Evolutionary conservation across 2,797 vertebrate genomes (phyloP), one percentile per base, ranked within the genome.

Genomic region (Dryobates pubescens): DNA sequence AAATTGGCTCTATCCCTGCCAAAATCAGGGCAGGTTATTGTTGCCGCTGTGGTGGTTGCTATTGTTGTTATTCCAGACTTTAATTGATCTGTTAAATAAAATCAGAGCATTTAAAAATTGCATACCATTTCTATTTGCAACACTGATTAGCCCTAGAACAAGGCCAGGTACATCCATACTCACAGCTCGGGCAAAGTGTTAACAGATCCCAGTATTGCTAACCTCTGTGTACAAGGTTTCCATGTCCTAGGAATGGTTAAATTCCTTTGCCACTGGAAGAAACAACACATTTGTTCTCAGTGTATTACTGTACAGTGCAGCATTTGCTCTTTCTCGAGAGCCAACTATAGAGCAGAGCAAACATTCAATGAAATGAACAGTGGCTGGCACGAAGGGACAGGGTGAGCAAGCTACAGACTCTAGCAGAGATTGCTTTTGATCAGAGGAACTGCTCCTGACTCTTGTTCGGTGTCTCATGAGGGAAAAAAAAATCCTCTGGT

Each of bases 401-500:
- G 89, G 84, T 89, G 92, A 96, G 88, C 58, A 57, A 89, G 76
- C 77, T 4, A 2, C 82, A 94, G 89, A 88, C 49, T 89, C 49
- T 82, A 7, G 12, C 87, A 79, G 87, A 53, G 80, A 70, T 92
- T 84, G 91, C 87, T 89, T 93, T 88, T 93, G 90, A 96, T 94
- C 95, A 95, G 87, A 84, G 69, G 85, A 93, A 94, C 87, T 91
- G 87, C 78, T 96, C 3, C 0, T 94, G 92, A 95, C 92, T 95
- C 93, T 88, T 89, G 71, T 89, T 95, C 41, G 0, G 41, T 3
- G 3, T 68, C 85, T 94, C 58, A 41, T 79, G 82, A 80, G 80
- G 36, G 10, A 79, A 83, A 88, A 92, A 89, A 87, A 74, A 78
- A 57, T 45, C 51, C 41, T 76, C 69, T 85, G 38, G 36, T 77